These are phyloP conservation scores for Drosophila eohydei DNA, from an alignment of 2,888 invertebrate genomes.

Conservation along the genomic window DNA sequence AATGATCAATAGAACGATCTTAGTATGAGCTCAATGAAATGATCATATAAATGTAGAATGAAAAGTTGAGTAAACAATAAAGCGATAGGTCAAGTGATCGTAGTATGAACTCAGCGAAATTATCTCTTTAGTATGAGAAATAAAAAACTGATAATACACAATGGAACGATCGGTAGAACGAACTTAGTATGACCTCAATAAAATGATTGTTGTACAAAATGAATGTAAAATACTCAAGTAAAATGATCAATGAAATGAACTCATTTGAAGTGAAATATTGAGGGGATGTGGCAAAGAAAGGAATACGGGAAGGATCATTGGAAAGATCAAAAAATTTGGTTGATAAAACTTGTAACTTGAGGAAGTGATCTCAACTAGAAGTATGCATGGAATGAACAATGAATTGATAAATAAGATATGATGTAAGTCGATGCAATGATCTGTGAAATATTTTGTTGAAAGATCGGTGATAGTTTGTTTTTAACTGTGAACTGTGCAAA, in stretches of 20 bases:
- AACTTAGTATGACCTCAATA: too few species aligned
- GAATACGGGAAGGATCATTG: conserved; percentile 4
- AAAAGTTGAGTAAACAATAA: background rate
- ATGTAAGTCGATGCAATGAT: conserved; percentile 2
- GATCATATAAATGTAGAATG: background rate
- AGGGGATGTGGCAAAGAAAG: background rate
- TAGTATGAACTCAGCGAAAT: background rate
- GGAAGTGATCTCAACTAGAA: background rate
- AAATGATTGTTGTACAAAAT: too few species aligned
- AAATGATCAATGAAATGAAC: background rate
- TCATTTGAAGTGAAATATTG: background rate
- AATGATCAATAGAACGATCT: conserved; percentile 19
- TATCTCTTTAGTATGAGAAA: background rate
- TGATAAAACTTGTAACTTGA: too few species aligned
- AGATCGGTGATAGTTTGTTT: background rate
- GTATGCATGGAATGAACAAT: background rate
- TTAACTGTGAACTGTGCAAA: conserved; percentile 43
- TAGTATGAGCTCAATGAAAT: background rate
- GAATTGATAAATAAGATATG: background rate
- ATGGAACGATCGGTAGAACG: conserved; percentile 7
- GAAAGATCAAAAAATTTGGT: background rate
- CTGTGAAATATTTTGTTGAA: conserved; percentile 16
- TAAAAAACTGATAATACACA: background rate
- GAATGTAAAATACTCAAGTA: background rate
- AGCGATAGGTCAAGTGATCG: background rate